Evolutionary conservation across 2,888 invertebrate species (phyloP), one percentile per base, ranked within the genome.

Genomic region (Dyspetes luteomarginatus): DNA sequence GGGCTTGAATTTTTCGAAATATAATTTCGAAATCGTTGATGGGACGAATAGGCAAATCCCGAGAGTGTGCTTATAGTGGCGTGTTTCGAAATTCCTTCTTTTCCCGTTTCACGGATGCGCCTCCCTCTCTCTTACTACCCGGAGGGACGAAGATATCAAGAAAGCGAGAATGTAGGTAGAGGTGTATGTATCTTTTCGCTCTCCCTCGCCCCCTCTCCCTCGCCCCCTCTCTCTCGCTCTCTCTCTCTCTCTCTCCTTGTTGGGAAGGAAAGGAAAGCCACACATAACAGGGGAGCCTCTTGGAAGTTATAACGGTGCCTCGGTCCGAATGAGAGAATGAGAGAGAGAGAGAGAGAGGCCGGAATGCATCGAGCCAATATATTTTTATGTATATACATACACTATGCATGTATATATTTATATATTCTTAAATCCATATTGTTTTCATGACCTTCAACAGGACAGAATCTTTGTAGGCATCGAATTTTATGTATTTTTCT

Each of bases 241-340:
- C 22, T 50, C 30, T 36, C 30, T 36, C 30, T 50, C 48, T 50
- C 50, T 24, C 17, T 24, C 26, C 2, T 22, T 43, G 50, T 69
- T 26, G 72, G 77, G 17, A 68, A 73, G 73, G 73, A 81, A 81
- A 56, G 77, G 72, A 77, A 81, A 68, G 74, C 67, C 67, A 24
- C 48, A 28, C 12, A 24, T 30, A 26, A 36, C 28, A 36, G 58
- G 12, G 19, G 50, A 50, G 64, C n/a, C 62, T 76, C 58, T 50
- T 17, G 48, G 48, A 65, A 65, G 73, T 68, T 74, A 74, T 78
- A 81, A 81, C 81, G 81, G 77, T 81, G 77, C 72, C 62, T 41
- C 24, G 58, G 41, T 62, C 67, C 36, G 65, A 74, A 65, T 26
- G 56, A 52, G 52, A n/a, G n/a, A n/a, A n/a, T n/a, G n/a, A n/a